Percentiles rank a stretch among this genome's conserved stretches.
phyloP scores from a whole-genome alignment of 2,888 invertebrate species.

The Melitaea athalia region DNA sequence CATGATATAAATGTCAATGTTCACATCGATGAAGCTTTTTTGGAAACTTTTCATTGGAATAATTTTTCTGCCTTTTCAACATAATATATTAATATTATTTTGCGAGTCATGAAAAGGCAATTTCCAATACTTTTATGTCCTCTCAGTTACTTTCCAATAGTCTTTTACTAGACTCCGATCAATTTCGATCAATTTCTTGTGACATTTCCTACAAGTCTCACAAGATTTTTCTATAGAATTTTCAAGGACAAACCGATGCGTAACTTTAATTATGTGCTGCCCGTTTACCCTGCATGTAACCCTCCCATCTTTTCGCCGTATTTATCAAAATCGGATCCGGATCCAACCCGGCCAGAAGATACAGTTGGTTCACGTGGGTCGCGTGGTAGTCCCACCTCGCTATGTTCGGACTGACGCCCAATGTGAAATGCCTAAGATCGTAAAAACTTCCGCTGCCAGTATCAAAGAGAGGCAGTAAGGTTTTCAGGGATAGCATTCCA shows the following conservation, averaged over 20 bases:
- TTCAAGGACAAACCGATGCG: background rate
- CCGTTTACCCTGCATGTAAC: constrained; percentile 96
- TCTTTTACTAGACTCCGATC: background rate
- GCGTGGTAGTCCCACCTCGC: constrained; percentile 99
- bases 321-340: constrained; percentile 89
- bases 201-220: background rate
- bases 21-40: background rate
- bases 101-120: background rate
- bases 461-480: constrained; percentile 94
- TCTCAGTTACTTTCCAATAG: background rate
- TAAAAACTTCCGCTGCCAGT: constrained; percentile 98
- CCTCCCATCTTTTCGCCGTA: constrained; percentile 96
- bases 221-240: background rate
- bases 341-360: constrained; percentile 93
- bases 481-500: constrained; percentile 93
- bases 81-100: too few relatives aligned
- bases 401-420: constrained; percentile 94
- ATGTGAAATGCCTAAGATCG: constrained; percentile 95
- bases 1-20: background rate
- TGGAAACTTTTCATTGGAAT: background rate
- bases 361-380: constrained; percentile 97
- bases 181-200: background rate
- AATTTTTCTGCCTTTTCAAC: background rate
- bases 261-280: constrained; percentile 93
- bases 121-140: background rate